phyloP scores from a whole-genome alignment of 37 sponge, comb jelly and placozoan genomes.

The Bolinopsis microptera region DNA sequence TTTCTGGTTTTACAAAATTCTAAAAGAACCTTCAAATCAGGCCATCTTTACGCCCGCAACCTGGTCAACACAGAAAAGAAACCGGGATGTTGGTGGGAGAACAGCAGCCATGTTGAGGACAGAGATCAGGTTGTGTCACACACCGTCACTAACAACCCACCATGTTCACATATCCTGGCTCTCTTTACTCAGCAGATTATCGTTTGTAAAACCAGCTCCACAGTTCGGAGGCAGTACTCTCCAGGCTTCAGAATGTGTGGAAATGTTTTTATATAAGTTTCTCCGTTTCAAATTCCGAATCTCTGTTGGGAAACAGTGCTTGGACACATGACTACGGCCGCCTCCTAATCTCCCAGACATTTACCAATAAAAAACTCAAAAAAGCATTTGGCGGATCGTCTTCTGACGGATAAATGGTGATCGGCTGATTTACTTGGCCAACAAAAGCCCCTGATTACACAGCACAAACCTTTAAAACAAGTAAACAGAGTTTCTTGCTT shows the following conservation, averaged over 20 bases:
- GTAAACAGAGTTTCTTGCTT: not conserved
- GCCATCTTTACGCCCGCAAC: not conserved
- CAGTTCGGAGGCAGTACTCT: not conserved
- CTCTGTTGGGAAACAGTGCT: no score
- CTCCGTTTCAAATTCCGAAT: no score
- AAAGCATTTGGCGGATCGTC: no score
- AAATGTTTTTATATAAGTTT: not conserved
- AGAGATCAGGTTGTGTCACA: conserved; percentile 22
- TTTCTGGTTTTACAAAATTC: no score
- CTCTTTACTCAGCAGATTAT: not conserved
- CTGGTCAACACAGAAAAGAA: conserved; percentile 22
- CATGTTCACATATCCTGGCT: not conserved
- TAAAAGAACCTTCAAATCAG: not conserved
- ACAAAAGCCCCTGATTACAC: not conserved
- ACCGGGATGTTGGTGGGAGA: not conserved
- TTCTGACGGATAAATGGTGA: not conserved
- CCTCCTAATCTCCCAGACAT: no score
- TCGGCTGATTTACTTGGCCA: not conserved
- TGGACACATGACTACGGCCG: no score
- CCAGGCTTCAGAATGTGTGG: not conserved
- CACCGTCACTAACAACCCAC: conserved; percentile 27
- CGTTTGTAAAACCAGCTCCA: not conserved
- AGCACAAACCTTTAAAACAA: not conserved
- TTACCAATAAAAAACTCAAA: no score
- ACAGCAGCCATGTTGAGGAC: not conserved